Evolutionary conservation across 2,113 vertebrate species (phyloP), one percentile per base, ranked within the genome.

Genomic region (Sturnus vulgaris): DNA sequence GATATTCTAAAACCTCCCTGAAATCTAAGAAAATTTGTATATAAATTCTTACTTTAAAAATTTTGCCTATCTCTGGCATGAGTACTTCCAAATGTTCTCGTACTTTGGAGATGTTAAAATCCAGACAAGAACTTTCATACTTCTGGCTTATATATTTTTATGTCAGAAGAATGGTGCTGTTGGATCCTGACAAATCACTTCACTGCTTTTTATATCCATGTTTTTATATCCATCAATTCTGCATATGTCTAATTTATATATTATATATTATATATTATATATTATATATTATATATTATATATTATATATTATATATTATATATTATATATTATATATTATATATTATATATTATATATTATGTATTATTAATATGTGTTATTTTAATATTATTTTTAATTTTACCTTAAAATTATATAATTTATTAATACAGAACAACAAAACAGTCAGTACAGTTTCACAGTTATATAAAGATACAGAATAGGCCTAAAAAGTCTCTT

Each of bases 21-120:
- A 92, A 92, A 73, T 49, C 28, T 14, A 69, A 4, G 28, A 57
- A 77, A 49, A 40, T 30, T 31, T 61, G 7, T 27, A 11, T 40
- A 21, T 40, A 53, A 46, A 40, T 46, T 76, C 37, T 76, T 55
- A 24, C 7, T 46, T 77, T 71, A 46, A 90, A 82, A 35, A 42
- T 57, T 79, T 1, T 2, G 28, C 2, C 23, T 50, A 0, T 52
- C 6, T 61, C 47, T 52, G 27, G 8, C 27, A 24, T 10, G 15
- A 65, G 4, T 40, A 44, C 7, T 92, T 86, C 23, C n/a, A 47
- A 82, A 69, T 22, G 1, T 47, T 37, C 50, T 65, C 2, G 0
- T 11, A 22, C n/a, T 49, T 59, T 57, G n/a, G n/a, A 70, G 18
- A 37, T 46, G 5, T 11, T 70, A 11, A 85, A 30, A 31, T 88